Evolutionary conservation across 37 sponge, comb jelly and placozoan genomes (phyloP), one percentile per base, ranked within the genome.

Genomic region (Chondrosia reniformis): DNA sequence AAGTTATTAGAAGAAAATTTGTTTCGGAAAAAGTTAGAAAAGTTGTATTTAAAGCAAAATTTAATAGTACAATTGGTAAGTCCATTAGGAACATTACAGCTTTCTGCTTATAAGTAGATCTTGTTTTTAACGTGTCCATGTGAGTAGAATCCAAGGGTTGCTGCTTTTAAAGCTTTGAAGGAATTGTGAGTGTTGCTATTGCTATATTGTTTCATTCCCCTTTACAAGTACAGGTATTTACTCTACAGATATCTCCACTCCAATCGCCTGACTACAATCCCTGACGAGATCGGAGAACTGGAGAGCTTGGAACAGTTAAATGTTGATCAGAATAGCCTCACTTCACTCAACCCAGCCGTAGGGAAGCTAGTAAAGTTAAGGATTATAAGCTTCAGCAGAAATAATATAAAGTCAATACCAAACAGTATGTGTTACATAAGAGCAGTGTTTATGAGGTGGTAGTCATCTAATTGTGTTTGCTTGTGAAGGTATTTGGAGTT

Each of bases 1-100:
- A 38, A 38, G 0, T 15, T 82, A 32, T 25, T 54, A 36, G 62
- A 32, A 4, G 59, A 74, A 33, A 42, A 22, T 12, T 42, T 62
- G 15, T 75, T 37, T 49, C 65, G 34, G 52, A 74, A 45, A n/a
- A 37, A 42, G 15, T 38, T 82, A 2, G 7, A n/a, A 12, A 82
- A 82, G 34, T 46, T 82, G 42, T 74, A 82, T 49, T 41, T 82
- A 10, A 82, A 82, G 49, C 45, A 74, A 62, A 82, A 82, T 32
- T 38, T 64, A 24, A 74, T 82, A 61, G 49, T 45, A 33, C 12
- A 58, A 21, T 33, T 82, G 46, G 82, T 82, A 74, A 33, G 67
- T 42, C 45, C 3, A 56, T n/a, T n/a, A 19, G 52, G 52, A 49
- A 49, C 10, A 19, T 10, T 49, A 30, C n/a, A 30, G 61, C 28